Evolutionary conservation across 2,797 vertebrate species (phyloP).

Genomic region (Malacoctenus gilli): DNA sequence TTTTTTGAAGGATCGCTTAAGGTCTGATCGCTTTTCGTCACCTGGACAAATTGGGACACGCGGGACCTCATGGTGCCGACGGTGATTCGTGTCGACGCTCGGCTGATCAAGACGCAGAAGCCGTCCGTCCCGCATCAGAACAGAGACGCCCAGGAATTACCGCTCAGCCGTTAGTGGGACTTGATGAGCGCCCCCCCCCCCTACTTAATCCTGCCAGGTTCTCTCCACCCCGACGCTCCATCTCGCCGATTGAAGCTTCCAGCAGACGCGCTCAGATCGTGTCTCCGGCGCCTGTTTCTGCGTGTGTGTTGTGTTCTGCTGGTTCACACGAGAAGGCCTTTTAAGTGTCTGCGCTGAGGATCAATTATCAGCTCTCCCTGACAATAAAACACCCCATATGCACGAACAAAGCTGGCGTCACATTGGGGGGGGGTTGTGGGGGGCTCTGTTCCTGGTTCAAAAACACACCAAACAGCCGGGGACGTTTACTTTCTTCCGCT

Average conservation of each 20-base stretch:
- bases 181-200: conserved; percentile 64
- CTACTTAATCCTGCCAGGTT: conserved; percentile 64
- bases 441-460: conserved; percentile 21
- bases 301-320: conserved; percentile 21
- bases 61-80: conserved; percentile 41
- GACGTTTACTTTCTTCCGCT: conserved; percentile 40
- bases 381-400: conserved; percentile 66
- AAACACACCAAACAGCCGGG: conserved; percentile 40
- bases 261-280: conserved; percentile 38
- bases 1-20: too few species aligned
- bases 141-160: conserved; percentile 60
- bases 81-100: conserved; percentile 48
- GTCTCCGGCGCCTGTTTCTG: conserved; percentile 16
- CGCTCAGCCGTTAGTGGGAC: conserved; percentile 50
- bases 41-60: conserved; percentile 46
- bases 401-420: conserved; percentile 60
- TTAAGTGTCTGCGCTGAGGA: conserved; percentile 62
- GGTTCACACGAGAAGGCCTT: conserved; percentile 61
- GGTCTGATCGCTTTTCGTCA: conserved; percentile 39
- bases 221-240: conserved; percentile 37
- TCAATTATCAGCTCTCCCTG: conserved; percentile 74
- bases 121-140: conserved; percentile 45
- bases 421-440: too few species aligned
- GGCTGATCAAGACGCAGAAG: conserved; percentile 36
- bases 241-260: conserved; percentile 62